A percentile compares a stretch with the other conserved stretches of the same genome.
Conservation (phyloP, 2,888 invertebrate species). For the Clistopyga incitator region DNA sequence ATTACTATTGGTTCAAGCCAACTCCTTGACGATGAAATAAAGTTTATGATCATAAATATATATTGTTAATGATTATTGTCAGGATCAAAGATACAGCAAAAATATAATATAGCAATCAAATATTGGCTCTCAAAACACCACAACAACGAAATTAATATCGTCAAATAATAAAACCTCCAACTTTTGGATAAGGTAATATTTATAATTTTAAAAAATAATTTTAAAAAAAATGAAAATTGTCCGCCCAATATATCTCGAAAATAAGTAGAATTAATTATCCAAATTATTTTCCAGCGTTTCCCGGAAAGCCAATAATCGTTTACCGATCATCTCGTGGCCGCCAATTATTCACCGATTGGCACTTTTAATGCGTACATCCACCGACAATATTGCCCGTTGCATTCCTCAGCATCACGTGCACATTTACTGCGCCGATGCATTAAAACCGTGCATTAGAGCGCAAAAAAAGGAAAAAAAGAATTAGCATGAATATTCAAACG, state of each 20-base stretch:
- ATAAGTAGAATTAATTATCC: neutral
- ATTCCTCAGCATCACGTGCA: conserved; percentile 39
- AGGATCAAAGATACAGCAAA: too few relatives aligned
- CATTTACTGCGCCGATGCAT: conserved; percentile 32
- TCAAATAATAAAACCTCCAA: too few relatives aligned
- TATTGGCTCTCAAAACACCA: too few relatives aligned
- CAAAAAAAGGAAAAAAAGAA: too few relatives aligned
- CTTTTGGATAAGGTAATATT: neutral
- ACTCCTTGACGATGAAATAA: too few relatives aligned
- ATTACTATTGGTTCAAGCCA: too few relatives aligned
- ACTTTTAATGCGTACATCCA: conserved; percentile 1
- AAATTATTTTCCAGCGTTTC: neutral
- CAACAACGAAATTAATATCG: too few relatives aligned
- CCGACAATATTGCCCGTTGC: conserved; percentile 18
- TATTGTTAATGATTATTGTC: too few relatives aligned
- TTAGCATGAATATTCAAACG: conserved; percentile 47
- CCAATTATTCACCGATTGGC: conserved; percentile 12
- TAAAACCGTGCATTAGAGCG: conserved; percentile 38
- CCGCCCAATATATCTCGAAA: neutral
- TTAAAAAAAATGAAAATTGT: too few relatives aligned
- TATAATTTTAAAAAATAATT: too few relatives aligned
- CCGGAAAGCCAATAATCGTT: conserved; percentile 10
- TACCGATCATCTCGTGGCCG: neutral
- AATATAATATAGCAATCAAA: too few relatives aligned
- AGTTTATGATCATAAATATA: too few relatives aligned